A percentile compares a stretch with the other conserved stretches of the same genome.
These are phyloP conservation scores for Chloroceryle amazona DNA, from an alignment of 2,797 vertebrate species.

Conservation along the genomic window DNA sequence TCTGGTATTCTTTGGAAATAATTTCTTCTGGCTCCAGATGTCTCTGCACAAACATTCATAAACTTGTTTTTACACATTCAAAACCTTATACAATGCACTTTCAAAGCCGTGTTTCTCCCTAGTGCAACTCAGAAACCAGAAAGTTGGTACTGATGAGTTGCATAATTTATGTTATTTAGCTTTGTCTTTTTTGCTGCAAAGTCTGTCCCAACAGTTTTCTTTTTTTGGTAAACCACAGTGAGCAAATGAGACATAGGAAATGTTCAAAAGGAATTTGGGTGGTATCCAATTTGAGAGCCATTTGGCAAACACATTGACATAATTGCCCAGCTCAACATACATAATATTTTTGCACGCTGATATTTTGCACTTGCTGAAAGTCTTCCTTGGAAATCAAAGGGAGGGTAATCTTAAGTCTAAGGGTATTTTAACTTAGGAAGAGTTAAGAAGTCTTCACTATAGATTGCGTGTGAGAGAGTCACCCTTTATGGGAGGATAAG, in stretches of 20 bases:
- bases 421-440: background rate
- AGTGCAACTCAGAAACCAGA: background rate
- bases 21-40: background rate
- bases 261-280: background rate
- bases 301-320: background rate
- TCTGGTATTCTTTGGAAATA: background rate
- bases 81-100: background rate
- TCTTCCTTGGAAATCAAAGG: background rate
- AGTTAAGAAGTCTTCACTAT: background rate
- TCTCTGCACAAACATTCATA: background rate
- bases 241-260: background rate
- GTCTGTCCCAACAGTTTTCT: background rate
- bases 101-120: background rate
- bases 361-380: background rate
- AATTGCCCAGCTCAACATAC: background rate
- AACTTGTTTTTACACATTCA: background rate
- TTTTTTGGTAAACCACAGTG: background rate
- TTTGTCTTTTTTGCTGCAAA: background rate
- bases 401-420: background rate
- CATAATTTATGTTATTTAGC: background rate
- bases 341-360: background rate
- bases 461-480: background rate
- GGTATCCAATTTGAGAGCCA: background rate
- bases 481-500: background rate
- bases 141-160: background rate